Evolutionary conservation across 2,797 vertebrate genomes (phyloP).

Genomic region (Staurois parvus): DNA sequence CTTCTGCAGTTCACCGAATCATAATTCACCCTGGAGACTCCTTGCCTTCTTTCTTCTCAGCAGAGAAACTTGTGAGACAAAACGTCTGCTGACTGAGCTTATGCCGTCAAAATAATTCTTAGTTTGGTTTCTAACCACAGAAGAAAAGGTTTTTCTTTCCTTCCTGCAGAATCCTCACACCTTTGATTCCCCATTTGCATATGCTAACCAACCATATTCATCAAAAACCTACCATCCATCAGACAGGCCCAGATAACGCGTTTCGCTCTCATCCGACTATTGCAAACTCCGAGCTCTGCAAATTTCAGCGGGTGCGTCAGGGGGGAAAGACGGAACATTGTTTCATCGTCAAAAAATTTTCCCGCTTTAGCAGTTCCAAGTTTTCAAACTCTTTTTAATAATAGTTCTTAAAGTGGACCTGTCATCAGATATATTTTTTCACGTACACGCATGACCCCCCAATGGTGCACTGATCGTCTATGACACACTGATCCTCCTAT

Average conservation of each 20-base stretch:
- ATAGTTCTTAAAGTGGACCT: no score
- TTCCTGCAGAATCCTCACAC: constrained; percentile 43
- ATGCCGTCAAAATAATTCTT: constrained; percentile 32
- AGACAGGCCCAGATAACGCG: constrained; percentile 26
- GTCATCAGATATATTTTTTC: no score
- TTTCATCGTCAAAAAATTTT: no score
- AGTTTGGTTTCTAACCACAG: constrained; percentile 33
- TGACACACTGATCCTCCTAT: no score
- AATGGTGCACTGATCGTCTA: no score
- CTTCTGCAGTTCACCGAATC: no score
- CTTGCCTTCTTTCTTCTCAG: not conserved
- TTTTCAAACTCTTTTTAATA: no score
- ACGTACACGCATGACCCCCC: no score
- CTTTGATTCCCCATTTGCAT: constrained; percentile 49
- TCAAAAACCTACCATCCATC: constrained; percentile 12
- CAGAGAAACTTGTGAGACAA: not conserved
- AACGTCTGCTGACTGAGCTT: constrained; percentile 30
- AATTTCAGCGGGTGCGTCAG: no score
- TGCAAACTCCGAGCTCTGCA: constrained; percentile 14
- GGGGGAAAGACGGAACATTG: no score
- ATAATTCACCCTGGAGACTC: not conserved
- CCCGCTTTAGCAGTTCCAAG: no score
- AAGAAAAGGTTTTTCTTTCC: constrained; percentile 45
- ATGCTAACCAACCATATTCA: constrained; percentile 52
- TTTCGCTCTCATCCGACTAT: constrained; percentile 17